Evolutionary conservation across 2,888 invertebrate species (phyloP), one percentile per base, ranked within the genome.

Genomic region (Listrodromus nycthemerus): DNA sequence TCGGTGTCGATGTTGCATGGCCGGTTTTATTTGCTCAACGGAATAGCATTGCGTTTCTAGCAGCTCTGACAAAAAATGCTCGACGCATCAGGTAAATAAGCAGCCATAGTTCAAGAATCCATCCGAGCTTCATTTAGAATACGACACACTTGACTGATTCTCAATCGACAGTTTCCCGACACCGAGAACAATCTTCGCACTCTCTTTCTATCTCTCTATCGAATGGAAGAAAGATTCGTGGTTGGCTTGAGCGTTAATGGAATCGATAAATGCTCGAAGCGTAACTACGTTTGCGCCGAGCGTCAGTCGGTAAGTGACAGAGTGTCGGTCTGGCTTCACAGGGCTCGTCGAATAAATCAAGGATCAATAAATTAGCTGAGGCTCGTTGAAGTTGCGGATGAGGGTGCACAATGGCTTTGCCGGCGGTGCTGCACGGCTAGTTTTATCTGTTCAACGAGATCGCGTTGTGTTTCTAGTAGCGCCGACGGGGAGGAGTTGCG

Each of bases 361-460:
- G 87, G 90, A 89, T 91, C 90, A 89, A 91, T 91, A 91, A 91
- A 91, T 91, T 91, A 91, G 88, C 87, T 84, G 86, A 74, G 80
- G 74, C 80, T 81, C 80, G 80, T 84, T 84, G 74, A 81, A 84
- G 84, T 84, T 74, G 82, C 87, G 88, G 89, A 86, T 88, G 88
- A 88, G 89, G 90, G 89, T 86, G 88, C 70, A 74, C 71, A 52
- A 80, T 77, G 63, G 75, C 77, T 74, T 10, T 10, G 69, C 80
- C 80, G 80, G 84, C 69, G 69, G 48, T 55, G 73, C 73, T 76
- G 80, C 80, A 69, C 55, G 84, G 85, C 81, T 76, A 86, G 89
- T 86, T 89, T 90, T 90, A 90, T 90, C 90, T 89, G 70, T 80
- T 79, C 77, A 80, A 86, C 85, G 88, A 86, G 83, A 90, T 90